A percentile compares a stretch with the other conserved stretches of the same genome.
These are phyloP conservation scores for Drosophila nannoptera DNA, from an alignment of 1,140 invertebrate genomes.

Conservation along the genomic window DNA sequence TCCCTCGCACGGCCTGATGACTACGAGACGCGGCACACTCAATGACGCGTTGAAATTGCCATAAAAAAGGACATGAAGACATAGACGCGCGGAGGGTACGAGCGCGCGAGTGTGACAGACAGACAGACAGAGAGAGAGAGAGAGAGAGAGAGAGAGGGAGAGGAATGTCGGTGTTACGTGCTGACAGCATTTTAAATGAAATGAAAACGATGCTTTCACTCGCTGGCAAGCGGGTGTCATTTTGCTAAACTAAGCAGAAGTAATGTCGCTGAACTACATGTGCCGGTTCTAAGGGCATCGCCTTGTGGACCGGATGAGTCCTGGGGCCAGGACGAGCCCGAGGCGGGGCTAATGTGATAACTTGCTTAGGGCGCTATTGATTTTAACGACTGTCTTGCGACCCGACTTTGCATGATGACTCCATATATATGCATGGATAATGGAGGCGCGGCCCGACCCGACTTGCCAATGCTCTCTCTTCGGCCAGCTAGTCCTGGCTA, in stretches of 20 bases:
- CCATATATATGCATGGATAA: background rate
- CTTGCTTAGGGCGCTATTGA: conserved; percentile 33
- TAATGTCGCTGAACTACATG: conserved; percentile 61
- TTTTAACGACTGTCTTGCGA: conserved; percentile 7
- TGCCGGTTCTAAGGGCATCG: conserved; percentile 10
- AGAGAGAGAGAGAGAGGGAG: background rate
- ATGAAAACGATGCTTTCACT: conserved; percentile 76
- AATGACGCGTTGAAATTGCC: conserved; percentile 77
- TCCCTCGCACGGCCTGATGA: conserved; percentile 55
- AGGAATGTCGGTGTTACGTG: conserved; percentile 57
- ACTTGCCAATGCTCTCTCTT: background rate
- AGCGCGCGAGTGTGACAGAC: conserved; percentile 1
- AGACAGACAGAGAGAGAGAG: conserved; percentile 2
- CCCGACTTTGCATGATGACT: background rate
- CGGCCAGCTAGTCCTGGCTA: background rate
- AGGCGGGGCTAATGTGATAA: conserved; percentile 40
- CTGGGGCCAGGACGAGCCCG: background rate
- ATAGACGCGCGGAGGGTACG: conserved; percentile 14
- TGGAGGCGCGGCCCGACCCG: background rate
- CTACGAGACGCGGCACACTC: conserved; percentile 70
- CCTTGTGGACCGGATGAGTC: conserved; percentile 15
- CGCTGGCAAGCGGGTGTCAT: conserved; percentile 26
- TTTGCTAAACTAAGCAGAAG: conserved; percentile 71
- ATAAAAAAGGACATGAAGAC: conserved; percentile 75
- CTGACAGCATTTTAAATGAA: conserved; percentile 76